These are phyloP conservation scores for Pammene fasciana DNA, from an alignment of 2,888 invertebrate genomes.

Conservation along the genomic window DNA sequence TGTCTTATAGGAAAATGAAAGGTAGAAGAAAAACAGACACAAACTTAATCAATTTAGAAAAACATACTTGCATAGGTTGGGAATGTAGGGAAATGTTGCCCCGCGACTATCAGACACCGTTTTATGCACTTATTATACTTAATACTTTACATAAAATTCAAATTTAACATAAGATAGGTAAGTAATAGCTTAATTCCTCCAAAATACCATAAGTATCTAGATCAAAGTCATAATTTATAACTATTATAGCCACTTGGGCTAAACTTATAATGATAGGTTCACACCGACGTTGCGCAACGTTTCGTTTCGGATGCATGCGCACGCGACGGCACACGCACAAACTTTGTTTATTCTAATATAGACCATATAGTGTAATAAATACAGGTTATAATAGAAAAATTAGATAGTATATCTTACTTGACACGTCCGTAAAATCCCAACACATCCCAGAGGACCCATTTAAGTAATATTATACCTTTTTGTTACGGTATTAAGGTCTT, in stretches of 20 bases:
- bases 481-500: background rate
- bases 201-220: conserved; percentile 12
- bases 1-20: too few relatives aligned
- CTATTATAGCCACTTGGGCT: conserved; percentile 26
- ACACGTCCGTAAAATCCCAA: background rate
- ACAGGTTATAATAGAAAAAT: background rate
- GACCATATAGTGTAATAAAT: background rate
- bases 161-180: background rate
- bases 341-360: background rate
- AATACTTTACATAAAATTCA: conserved; percentile 5
- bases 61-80: too few relatives aligned
- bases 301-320: conserved; percentile 21
- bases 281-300: conserved; percentile 29
- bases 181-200: conserved; percentile 29
- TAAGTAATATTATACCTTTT: conserved; percentile 1
- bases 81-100: too few relatives aligned
- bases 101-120: too few relatives aligned
- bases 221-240: conserved; percentile 14
- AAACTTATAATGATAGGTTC: conserved; percentile 39
- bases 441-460: background rate
- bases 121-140: too few relatives aligned
- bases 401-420: background rate
- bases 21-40: too few relatives aligned
- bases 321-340: conserved; percentile 9
- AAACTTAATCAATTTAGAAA: too few relatives aligned